phyloP scores from a whole-genome alignment of 35 echinoderm and acorn worm genomes.

The Stichopus chloronotus region DNA sequence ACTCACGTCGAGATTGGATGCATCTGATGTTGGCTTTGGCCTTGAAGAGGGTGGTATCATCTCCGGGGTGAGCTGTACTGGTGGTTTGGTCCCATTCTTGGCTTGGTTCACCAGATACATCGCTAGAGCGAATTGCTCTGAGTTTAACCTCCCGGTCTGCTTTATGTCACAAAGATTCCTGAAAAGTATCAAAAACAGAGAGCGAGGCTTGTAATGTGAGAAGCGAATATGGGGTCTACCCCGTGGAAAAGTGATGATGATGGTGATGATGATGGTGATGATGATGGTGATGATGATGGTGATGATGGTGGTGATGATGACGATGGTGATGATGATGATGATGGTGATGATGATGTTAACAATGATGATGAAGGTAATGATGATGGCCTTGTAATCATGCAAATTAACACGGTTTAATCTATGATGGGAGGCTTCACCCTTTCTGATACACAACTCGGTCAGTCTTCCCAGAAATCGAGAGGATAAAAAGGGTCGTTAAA shows the following conservation, averaged over 20 bases:
- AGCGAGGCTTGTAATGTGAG: neutral
- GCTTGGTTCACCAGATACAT: slow-evolving; percentile 84
- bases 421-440: too few species aligned
- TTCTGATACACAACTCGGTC: too few species aligned
- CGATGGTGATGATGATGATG: neutral
- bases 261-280: too few species aligned
- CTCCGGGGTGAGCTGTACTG: slow-evolving; percentile 76
- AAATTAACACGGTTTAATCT: too few species aligned
- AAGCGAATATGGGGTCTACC: neutral
- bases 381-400: too few species aligned
- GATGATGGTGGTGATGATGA: too few species aligned
- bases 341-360: too few species aligned
- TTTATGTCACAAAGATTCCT: slow-evolving; percentile 99
- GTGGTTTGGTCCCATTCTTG: slow-evolving; percentile 74
- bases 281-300: too few species aligned
- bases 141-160: slow-evolving; percentile 77
- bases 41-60: slow-evolving; percentile 97
- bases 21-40: slow-evolving; percentile 80
- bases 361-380: too few species aligned
- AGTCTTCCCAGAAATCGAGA: too few species aligned
- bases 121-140: slow-evolving; percentile 94
- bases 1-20: slow-evolving; percentile 33
- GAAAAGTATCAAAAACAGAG: neutral
- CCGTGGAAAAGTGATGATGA: neutral
- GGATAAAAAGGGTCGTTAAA: too few species aligned